Base-by-base conservation (phyloP, 2,797 vertebrate genomes). In the Pempheris klunzingeri region DNA sequence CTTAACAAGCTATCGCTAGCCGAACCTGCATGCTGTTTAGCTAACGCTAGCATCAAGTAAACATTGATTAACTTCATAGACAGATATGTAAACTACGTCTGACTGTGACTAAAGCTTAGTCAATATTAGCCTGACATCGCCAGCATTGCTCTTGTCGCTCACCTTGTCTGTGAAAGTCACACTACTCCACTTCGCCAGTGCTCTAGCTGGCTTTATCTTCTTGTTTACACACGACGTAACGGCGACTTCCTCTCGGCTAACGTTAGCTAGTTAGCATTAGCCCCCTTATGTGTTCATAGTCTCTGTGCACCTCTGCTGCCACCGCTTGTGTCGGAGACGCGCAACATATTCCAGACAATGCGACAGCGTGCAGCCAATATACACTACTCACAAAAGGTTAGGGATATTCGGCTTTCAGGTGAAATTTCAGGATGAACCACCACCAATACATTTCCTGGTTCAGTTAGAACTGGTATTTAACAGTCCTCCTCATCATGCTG, bases 251-350 rank as follows among this genome's bases (percentile, higher is more conserved):
- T 36, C 43, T 4, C 10, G 0, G 57, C 46, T 62, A 55, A 32
- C 11, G n/a, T 32, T 30, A 17, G 71, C 30, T 20, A 4, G 7
- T n/a, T n/a, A n/a, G n/a, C n/a, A 5, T 30, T 28, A 34, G 14
- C 46, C 46, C 30, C 6, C 7, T 15, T 53, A 20, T 47, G 7
- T 54, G 18, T 44, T 71, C 4, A 41, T 20, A 5, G 7, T 6
- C 12, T 62, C 3, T 36, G 12, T 49, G 39, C 5, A 6, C 30
- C 73, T 83, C 22, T 74, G 36, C 68, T 64, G 82, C 88, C 86
- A 11, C 61, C 84, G 24, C 0, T 1, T 39, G 83, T 30, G 13
- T 5, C 52, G 71, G 52, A 17, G 62, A 26, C 10, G 22, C 3
- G 41, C 20, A 0, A 10, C 50, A 70, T 8, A 17, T 47, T 30